Conservation (phyloP, 2,888 invertebrate genomes). For the Danaus chrysippus region DNA sequence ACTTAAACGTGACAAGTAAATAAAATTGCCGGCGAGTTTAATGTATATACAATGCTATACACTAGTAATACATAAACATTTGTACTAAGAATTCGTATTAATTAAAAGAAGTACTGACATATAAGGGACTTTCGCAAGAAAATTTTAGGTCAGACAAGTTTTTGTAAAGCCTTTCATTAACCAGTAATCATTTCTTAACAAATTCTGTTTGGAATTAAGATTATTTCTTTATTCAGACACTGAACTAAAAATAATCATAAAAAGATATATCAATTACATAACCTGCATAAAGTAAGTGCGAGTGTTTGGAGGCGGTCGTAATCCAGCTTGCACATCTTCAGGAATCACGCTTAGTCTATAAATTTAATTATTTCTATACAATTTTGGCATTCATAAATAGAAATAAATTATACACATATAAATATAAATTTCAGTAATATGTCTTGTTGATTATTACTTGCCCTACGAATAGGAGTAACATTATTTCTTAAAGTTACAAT, state of each 20-base stretch:
- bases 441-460: too few relatives aligned
- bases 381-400: neutral
- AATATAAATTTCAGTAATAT: too few relatives aligned
- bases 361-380: constrained; percentile 21
- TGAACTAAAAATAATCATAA: too few relatives aligned
- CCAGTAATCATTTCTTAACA: neutral
- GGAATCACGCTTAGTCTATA: constrained; percentile 51
- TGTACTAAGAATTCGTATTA: neutral
- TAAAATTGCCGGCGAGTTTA: neutral
- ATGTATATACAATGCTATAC: neutral
- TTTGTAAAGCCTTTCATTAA: neutral
- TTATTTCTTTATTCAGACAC: neutral
- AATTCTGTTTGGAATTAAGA: neutral
- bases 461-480: neutral
- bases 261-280: neutral
- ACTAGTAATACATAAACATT: neutral
- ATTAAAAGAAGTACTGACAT: neutral
- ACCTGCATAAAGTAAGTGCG: constrained; percentile 70
- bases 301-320: constrained; percentile 37
- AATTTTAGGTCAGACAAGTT: constrained; percentile 2
- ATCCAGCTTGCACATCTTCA: constrained; percentile 22
- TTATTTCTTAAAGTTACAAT: neutral
- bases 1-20: neutral
- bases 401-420: too few relatives aligned
- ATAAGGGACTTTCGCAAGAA: neutral